A percentile compares a stretch with the other conserved stretches of the same genome.
Conservation (phyloP, 2,888 invertebrate species). For the Drosophila imparisetae region DNA sequence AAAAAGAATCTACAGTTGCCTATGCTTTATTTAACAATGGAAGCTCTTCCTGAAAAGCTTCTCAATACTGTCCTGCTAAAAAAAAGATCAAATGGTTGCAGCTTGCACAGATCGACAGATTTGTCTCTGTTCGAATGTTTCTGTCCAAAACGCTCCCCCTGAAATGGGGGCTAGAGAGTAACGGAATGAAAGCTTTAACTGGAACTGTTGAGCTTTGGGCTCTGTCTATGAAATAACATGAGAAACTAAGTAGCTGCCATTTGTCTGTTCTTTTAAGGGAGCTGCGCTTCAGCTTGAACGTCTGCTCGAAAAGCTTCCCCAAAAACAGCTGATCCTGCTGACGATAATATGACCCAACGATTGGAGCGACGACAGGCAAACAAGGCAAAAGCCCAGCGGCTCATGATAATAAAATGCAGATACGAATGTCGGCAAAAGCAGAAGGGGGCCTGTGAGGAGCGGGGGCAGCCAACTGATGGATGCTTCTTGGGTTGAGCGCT, state of each 20-base stretch:
- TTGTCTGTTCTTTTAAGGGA: not conserved
- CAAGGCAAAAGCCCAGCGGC: slow-evolving; percentile 61
- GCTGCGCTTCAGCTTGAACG: slow-evolving; percentile 12
- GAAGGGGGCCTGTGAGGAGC: not conserved
- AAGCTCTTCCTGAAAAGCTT: not conserved
- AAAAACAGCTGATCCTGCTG: slow-evolving; percentile 28
- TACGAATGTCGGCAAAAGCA: slow-evolving; percentile 41
- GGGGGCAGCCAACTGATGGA: slow-evolving; percentile 44
- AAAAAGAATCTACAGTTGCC: not conserved
- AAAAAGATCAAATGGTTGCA: not conserved
- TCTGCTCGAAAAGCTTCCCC: slow-evolving; percentile 3
- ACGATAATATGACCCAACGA: slow-evolving; percentile 15
- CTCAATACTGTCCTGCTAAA: not conserved
- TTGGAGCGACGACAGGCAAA: slow-evolving; percentile 28
- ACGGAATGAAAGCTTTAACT: not conserved
- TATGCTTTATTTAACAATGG: not conserved
- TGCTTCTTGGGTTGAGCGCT: slow-evolving; percentile 24
- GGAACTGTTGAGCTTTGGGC: not conserved
- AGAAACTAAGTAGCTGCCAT: slow-evolving; percentile 3
- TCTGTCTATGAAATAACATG: not conserved
- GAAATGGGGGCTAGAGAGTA: not conserved
- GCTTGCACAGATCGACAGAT: not conserved
- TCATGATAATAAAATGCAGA: slow-evolving; percentile 64
- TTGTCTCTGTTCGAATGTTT: not conserved
- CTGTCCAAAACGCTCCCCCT: not conserved